A percentile compares a stretch with the other conserved stretches of the same genome.
Evolutionary conservation across 2,888 invertebrate species (phyloP).

Genomic region (Eurois occulta): DNA sequence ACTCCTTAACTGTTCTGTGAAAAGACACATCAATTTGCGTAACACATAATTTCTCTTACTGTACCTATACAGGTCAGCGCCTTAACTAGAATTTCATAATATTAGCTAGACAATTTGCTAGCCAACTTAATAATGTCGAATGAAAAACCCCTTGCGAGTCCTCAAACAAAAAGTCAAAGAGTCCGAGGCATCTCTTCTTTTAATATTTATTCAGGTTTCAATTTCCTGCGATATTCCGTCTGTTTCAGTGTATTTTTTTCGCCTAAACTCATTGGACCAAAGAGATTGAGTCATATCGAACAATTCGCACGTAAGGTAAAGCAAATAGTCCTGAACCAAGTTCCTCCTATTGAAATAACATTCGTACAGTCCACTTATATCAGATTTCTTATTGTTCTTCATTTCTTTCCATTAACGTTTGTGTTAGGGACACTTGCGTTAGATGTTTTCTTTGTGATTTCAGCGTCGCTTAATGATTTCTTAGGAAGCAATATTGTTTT

Average conservation of each 20-base stretch:
- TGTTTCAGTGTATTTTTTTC: constrained; percentile 74
- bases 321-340: constrained; percentile 76
- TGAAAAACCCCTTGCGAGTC: constrained; percentile 29
- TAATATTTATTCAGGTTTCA: constrained; percentile 74
- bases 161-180: constrained; percentile 57
- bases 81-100: background rate
- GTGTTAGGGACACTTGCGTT: constrained; percentile 75
- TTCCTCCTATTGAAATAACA: constrained; percentile 83
- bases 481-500: constrained; percentile 45
- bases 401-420: constrained; percentile 86
- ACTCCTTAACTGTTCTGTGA: background rate
- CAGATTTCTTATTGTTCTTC: constrained; percentile 88
- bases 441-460: constrained; percentile 74
- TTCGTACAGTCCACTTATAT: constrained; percentile 84
- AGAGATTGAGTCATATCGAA: constrained; percentile 71
- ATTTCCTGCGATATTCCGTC: constrained; percentile 62
- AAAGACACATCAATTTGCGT: background rate
- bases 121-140: constrained; percentile 27
- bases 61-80: background rate
- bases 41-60: background rate
- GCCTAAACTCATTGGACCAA: constrained; percentile 71
- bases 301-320: constrained; percentile 81
- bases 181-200: constrained; percentile 51
- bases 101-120: constrained; percentile 4
- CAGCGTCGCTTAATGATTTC: constrained; percentile 41